Base-by-base conservation (phyloP, 2,888 invertebrate genomes). In the Drosophila anomelani region DNA sequence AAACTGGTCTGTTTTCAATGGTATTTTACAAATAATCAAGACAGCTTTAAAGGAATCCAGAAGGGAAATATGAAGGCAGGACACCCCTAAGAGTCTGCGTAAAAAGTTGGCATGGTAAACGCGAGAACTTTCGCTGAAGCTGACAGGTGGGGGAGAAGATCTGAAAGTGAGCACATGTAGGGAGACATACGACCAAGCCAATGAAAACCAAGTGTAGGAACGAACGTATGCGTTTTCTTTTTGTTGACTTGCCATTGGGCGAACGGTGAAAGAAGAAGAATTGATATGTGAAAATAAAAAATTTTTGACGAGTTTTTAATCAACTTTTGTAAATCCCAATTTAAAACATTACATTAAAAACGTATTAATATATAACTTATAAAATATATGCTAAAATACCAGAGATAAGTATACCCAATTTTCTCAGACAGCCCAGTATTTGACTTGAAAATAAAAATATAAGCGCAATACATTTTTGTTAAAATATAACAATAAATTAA, bases 1-100 rank as follows among this genome's bases (percentile, higher is more conserved):
- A 88, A 86, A 88, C 89, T 34, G 61, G 78, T 57, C 59, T 67
- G n/a, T 56, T 76, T 81, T 76, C 76, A 44, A 79, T 68, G 70
- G 57, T 62, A 34, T 44, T 67, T 64, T 20, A 32, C 6, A 36
- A 41, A 60, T 60, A 32, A 41, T 60, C 13, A 60, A 57, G 23
- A 26, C 58, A 17, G 20, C 13, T 15, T 20, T 9, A 15, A 23
- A 23, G 3, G 15, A 34, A 34, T 34, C 15, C 34, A 5, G 15
- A 20, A 34, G 1, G 34, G 51, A 20, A 41, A 4, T 4, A 26
- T 26, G 9, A 4, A 10, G n/a, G 9, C 46, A 36, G n/a, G n/a
- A 10, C 63, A 63, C 34, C 66, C 38, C 23, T 20, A 12, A 38
- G 26, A 15, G 7, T 17, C 20, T 9, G 12, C n/a, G n/a, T 41